Base-by-base conservation (phyloP, 2,797 vertebrate genomes). In the Parauchenoglanis punctatus region DNA sequence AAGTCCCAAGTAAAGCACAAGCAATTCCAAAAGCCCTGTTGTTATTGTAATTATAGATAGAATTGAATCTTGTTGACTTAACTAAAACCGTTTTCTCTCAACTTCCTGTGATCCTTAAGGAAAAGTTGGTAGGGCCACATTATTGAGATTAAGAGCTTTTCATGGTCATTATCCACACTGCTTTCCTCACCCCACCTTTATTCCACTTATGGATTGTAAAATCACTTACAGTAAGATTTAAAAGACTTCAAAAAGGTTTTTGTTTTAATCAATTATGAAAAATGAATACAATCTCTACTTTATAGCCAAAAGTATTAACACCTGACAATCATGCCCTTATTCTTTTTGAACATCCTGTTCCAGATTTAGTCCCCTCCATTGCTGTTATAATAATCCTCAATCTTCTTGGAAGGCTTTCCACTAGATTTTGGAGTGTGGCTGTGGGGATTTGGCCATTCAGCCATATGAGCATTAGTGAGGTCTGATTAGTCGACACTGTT, bases 21-120 rank as follows among this genome's bases (percentile, higher is more conserved):
- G 54, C 56, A 13, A 2, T 81, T 61, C 31, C 54, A 81, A 63
- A 63, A 81, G 35, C 10, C 25, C 56, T 81, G 78, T 63, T 81
- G 40, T 61, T 81, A n/a, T n/a, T 44, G 28, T 17, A n/a, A 61
- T 44, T 81, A n/a, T 61, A 11, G 4, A 49, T 49, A 65, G 13
- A 52, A 46, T 31, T 52, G 12, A 7, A 52, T 82, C n/a, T 82
- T 82, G 61, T 49, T 78, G 61, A 35, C 49, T 40, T 54, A 86
- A 80, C 12, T 31, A 40, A 54, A 85, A 65, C 20, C 11, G 46
- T 31, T 61, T 61, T 44, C 23, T 44, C 20, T 25, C 44, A 25
- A 3, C 49, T 59, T 68, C 31, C 49, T 13, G 52, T 49, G 67
- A 23, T 25, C 18, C 35, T 61, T 81, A 81, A 81, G 76, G 23